phyloP scores from a whole-genome alignment of 2,797 vertebrate genomes.

The Poecilia gillii region DNA sequence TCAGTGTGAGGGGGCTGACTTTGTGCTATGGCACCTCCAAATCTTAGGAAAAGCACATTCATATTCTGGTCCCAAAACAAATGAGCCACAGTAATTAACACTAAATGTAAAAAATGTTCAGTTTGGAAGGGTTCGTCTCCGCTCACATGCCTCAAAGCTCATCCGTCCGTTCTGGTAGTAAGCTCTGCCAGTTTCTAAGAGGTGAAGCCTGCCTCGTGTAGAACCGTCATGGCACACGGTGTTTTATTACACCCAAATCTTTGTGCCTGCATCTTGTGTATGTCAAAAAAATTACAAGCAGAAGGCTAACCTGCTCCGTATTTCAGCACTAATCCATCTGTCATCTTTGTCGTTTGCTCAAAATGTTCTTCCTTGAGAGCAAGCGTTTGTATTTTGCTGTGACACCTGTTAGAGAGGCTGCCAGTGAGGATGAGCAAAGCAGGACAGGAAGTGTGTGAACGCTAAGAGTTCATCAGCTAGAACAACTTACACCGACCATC shows the following conservation, averaged over 20 bases:
- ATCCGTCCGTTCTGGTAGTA: neutral
- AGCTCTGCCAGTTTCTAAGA: neutral
- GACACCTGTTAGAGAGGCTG: neutral
- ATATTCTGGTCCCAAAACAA: slow-evolving; percentile 1
- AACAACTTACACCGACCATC: neutral
- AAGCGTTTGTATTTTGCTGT: neutral
- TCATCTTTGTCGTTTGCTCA: neutral
- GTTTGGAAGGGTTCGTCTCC: neutral
- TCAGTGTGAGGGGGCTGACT: neutral
- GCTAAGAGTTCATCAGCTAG: neutral
- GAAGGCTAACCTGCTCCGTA: neutral
- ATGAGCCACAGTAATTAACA: neutral
- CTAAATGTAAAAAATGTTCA: neutral
- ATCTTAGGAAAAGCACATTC: neutral
- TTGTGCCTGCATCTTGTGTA: neutral
- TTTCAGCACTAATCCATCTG: neutral
- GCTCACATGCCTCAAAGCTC: neutral
- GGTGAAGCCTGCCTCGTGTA: neutral
- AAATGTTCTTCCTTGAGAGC: neutral
- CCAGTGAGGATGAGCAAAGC: neutral
- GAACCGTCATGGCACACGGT: neutral
- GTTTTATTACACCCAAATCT: slow-evolving; percentile 5
- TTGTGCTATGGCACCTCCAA: neutral
- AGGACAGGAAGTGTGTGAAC: neutral
- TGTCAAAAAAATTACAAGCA: neutral